phyloP scores from a whole-genome alignment of 2,797 vertebrate genomes.

The Sebastes steindachneri region DNA sequence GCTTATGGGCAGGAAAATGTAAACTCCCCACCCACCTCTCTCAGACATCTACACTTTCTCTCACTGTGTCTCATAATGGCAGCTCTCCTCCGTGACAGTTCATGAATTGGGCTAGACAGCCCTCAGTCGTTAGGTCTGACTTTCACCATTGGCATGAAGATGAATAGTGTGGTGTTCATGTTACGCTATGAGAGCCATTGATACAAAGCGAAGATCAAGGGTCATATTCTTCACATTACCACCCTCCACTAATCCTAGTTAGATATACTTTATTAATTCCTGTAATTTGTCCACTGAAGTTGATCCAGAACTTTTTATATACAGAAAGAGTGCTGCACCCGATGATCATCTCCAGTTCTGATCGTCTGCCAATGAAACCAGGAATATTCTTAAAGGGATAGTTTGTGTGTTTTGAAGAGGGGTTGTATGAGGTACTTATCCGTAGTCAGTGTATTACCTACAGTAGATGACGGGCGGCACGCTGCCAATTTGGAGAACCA shows the following conservation, averaged over 20 bases:
- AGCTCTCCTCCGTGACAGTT: conserved; percentile 44
- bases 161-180: conserved; percentile 28
- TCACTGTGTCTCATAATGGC: conserved; percentile 28
- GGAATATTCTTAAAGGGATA: neutral
- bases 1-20: neutral
- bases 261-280: neutral
- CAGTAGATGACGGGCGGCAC: too few species aligned
- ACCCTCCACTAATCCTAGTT: neutral
- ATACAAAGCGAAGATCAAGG: conserved; percentile 13
- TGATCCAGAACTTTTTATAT: neutral
- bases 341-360: neutral
- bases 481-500: too few species aligned
- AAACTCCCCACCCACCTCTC: neutral
- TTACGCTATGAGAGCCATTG: conserved; percentile 29
- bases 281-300: neutral
- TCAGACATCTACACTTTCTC: neutral
- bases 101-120: conserved; percentile 45
- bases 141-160: conserved; percentile 51
- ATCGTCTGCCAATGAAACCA: neutral
- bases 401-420: too few species aligned
- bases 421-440: too few species aligned
- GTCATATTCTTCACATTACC: conserved; percentile 11
- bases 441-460: too few species aligned
- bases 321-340: neutral
- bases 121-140: conserved; percentile 52